Evolutionary conservation across 2,888 invertebrate species (phyloP), one percentile per base, ranked within the genome.

Genomic region (Brachypterus glaber): DNA sequence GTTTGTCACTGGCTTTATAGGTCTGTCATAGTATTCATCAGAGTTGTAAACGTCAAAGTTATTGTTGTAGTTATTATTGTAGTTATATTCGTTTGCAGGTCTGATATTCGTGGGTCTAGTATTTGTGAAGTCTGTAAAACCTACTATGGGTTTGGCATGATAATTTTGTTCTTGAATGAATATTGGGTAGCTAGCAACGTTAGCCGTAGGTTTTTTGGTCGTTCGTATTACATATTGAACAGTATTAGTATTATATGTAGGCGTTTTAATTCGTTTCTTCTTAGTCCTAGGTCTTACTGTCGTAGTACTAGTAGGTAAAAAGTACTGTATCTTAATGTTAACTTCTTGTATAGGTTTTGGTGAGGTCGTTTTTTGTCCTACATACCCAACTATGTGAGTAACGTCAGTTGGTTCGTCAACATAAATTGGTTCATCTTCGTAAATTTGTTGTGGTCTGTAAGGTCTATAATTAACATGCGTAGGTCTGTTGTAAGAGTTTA

Each of bases 261-360:
- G 46, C 35, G 39, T 35, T 36, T 44, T 40, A 14, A 46, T 51
- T 11, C 33, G 42, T 27, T 46, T 49, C 27, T 44, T 46, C 16
- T 40, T 43, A 21, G 32, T 49, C 12, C 27, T 37, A 14, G 37
- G 29, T 27, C 33, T 38, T 2, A 34, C 37, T 16, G 50, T 41
- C 2, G 44, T 39, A 21, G 37, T 40, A 13, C 38, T 30, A 17
- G 43, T 34, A 5, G 50, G 49, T 8, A 51, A 46, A 21, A 47
- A 54, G 39, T 55, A 58, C 18, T 59, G 53, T 30, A 59, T 59
- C 40, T 57, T 59, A 17, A 59, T 59, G 40, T 59, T 57, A 2
- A 59, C 50, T 45, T 57, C 53, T n/a, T n/a, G n/a, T 15, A 59
- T 7, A 4, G 56, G 53, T 31, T 39, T 33, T 15, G 33, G 9